Evolutionary conservation across 1,140 invertebrate genomes (phyloP).

Genomic region (Nephila pilipes): DNA sequence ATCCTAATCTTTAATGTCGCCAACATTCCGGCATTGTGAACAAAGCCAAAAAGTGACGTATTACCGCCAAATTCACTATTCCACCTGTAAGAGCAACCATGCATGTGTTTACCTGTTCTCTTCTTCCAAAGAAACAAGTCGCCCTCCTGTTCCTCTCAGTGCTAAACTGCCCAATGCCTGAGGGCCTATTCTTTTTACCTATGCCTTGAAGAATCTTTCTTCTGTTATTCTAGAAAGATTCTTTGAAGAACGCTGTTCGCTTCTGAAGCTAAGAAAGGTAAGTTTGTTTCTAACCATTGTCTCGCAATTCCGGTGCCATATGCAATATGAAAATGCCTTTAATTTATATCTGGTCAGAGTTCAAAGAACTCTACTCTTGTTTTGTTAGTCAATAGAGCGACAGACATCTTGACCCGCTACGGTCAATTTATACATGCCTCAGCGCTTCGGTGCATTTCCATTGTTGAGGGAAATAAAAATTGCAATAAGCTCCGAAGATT

Average conservation of each 20-base stretch:
- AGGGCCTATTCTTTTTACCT: slow-evolving; percentile 25
- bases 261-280: neutral
- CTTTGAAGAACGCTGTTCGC: neutral
- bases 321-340: neutral
- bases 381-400: neutral
- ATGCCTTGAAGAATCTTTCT: neutral
- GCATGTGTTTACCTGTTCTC: slow-evolving; percentile 38
- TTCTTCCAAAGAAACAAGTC: slow-evolving; percentile 5
- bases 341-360: neutral
- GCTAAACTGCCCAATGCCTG: slow-evolving; percentile 47
- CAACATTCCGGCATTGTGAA: neutral
- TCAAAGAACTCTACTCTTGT: neutral
- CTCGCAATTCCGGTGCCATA: neutral
- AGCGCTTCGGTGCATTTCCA: neutral
- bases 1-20: neutral
- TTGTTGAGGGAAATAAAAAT: neutral
- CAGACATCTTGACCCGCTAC: slow-evolving; percentile 19
- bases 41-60: slow-evolving; percentile 28
- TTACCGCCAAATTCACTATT: neutral
- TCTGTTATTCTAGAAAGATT: neutral
- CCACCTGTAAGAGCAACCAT: slow-evolving; percentile 24
- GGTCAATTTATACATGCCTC: neutral
- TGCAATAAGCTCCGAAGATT: neutral
- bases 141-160: neutral
- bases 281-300: neutral